Evolutionary conservation across 1,140 invertebrate species (phyloP), one percentile per base, ranked within the genome.

Genomic region (Drosophila bifasciata): DNA sequence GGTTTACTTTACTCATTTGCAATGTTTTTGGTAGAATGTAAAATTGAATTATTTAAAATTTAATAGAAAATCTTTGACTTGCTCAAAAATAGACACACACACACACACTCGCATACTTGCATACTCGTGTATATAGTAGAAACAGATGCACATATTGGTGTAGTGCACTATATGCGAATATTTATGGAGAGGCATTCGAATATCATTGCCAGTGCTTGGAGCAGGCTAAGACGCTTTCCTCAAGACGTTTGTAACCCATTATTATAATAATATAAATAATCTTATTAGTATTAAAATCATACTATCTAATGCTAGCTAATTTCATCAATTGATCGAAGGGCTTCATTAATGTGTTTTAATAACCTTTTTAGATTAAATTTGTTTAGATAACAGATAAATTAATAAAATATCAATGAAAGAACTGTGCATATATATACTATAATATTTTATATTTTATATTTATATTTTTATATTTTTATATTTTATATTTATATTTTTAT

Each of bases 21-120:
- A 66, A 79, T 86, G 78, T 86, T 88, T 88, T 86, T 78, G 84
- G 78, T 69, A 86, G 81, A 88, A 86, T 86, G 83, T 86, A 86
- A 86, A 86, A 86, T 86, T 83, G 78, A 86, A 86, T 86, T 86
- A 86, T 86, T 86, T 89, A 86, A 86, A 86, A 83, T 83, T 86
- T 88, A 88, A 86, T 86, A 88, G 74, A 88, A 86, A 86, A 88
- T 88, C 83, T 86, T 86, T 86, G 77, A 81, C 83, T 88, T 88
- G 78, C 76, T 78, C 68, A 77, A 73, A 80, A 66, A 70, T 70
- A 73, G 64, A 79, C 45, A 73, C 46, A 64, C 59, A 60, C n/a
- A n/a, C n/a, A n/a, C n/a, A n/a, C n/a, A n/a, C n/a, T n/a, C n/a
- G n/a, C n/a, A n/a, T n/a, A n/a, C 44, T 25, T 17, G 40, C 44